Percentiles rank a stretch among this genome's conserved stretches.
Conservation (phyloP, 2,113 vertebrate genomes). For the Marmota monax region DNA sequence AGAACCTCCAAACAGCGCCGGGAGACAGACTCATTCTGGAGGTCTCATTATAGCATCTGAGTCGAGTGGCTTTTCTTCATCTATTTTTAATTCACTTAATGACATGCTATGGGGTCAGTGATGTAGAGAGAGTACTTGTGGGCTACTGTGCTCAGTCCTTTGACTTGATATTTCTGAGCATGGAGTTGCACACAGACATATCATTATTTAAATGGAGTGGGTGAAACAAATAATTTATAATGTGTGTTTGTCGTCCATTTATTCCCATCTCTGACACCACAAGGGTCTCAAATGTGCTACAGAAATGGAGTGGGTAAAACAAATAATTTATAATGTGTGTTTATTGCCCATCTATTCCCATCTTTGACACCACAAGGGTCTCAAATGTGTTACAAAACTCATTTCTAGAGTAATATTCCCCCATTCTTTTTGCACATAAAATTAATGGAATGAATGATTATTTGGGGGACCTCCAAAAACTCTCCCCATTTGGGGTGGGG, state of each 20-base stretch:
- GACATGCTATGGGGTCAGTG: neutral
- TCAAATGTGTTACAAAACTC: neutral
- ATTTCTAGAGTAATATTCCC: neutral
- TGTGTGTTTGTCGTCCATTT: neutral
- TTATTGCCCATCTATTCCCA: neutral
- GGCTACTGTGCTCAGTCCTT: neutral
- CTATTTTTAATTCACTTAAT: neutral
- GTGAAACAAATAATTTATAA: neutral
- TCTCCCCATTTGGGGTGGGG: neutral
- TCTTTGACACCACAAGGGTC: neutral
- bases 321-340: neutral
- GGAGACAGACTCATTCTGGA: neutral
- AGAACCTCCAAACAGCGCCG: neutral
- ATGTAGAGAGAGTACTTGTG: fast-evolving
- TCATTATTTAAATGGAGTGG: neutral
- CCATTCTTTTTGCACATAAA: neutral
- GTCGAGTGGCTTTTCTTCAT: neutral
- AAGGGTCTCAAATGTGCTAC: neutral
- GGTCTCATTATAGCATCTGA: neutral
- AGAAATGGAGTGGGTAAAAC: neutral
- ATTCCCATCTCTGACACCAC: neutral
- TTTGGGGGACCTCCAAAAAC: neutral
- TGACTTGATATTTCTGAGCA: neutral
- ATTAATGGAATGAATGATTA: neutral
- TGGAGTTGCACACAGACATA: neutral